A percentile compares a stretch with the other conserved stretches of the same genome.
Conservation (phyloP, 23 tunicate genomes). For the Halocynthia aurantium region DNA sequence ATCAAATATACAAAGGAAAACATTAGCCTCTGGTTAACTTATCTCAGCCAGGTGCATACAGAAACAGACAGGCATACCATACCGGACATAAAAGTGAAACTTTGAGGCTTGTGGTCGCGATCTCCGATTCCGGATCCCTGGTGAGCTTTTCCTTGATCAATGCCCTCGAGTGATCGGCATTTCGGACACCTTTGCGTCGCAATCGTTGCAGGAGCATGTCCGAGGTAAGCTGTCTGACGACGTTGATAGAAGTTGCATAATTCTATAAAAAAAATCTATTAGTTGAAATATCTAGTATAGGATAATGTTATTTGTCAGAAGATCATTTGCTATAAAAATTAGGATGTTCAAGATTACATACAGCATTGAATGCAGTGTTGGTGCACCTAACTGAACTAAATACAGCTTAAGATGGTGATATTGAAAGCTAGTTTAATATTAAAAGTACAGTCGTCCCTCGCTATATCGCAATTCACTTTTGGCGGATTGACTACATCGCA, state of each 20-base stretch:
- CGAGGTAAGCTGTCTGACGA: conserved; percentile 38
- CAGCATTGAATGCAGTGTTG: no score
- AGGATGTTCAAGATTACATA: no score
- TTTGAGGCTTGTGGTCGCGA: conserved; percentile 65
- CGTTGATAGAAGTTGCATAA: conserved; percentile 36
- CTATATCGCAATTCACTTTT: no score
- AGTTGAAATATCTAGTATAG: no score
- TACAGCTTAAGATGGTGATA: no score
- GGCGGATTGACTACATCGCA: no score
- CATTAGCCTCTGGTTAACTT: no score
- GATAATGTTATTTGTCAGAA: no score
- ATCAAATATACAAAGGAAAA: not conserved
- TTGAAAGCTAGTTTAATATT: no score
- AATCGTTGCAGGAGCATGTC: conserved; percentile 40
- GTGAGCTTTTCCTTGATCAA: conserved; percentile 48
- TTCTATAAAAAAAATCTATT: not conserved
- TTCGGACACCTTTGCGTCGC: conserved; percentile 15
- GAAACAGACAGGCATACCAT: conserved; percentile 20
- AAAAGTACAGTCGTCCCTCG: no score
- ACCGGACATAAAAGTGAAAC: conserved; percentile 90
- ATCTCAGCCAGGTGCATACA: not conserved
- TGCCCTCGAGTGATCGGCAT: conserved; percentile 26
- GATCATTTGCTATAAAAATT: no score
- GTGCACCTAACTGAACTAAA: no score
- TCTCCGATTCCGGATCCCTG: conserved; percentile 59